Evolutionary conservation across 1,140 invertebrate genomes (phyloP).

Genomic region (Nixonia krombeini): DNA sequence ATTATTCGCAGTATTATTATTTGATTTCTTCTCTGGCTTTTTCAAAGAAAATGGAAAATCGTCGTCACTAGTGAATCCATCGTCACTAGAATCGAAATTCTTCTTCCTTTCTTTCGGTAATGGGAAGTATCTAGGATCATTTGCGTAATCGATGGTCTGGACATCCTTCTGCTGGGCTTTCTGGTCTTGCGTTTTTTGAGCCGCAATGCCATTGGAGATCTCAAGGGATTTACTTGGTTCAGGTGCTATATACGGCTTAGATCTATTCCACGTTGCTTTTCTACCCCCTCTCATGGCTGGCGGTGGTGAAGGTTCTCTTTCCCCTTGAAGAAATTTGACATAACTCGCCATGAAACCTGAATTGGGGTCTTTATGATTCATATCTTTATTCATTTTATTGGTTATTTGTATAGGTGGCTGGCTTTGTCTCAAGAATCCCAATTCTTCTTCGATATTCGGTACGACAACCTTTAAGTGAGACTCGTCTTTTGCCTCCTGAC

Average conservation of each 20-base stretch:
- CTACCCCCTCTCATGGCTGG: slow-evolving; percentile 76
- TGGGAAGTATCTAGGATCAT: slow-evolving; percentile 82
- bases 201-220: slow-evolving; percentile 36
- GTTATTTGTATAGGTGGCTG: slow-evolving; percentile 40
- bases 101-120: slow-evolving; percentile 80
- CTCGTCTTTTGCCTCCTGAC: slow-evolving; percentile 71
- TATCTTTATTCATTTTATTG: slow-evolving; percentile 56
- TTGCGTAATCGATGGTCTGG: slow-evolving; percentile 67
- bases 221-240: slow-evolving; percentile 50
- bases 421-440: slow-evolving; percentile 77
- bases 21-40: slow-evolving; percentile 58
- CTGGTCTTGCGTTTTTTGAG: slow-evolving; percentile 46
- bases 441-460: slow-evolving; percentile 88
- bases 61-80: slow-evolving; percentile 77
- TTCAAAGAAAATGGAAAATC: slow-evolving; percentile 75
- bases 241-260: slow-evolving; percentile 62
- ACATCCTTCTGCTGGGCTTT: too few species aligned
- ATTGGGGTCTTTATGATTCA: slow-evolving; percentile 75
- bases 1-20: slow-evolving; percentile 46
- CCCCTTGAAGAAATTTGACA: slow-evolving; percentile 86
- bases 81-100: slow-evolving; percentile 79
- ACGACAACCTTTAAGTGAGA: slow-evolving; percentile 85
- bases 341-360: slow-evolving; percentile 88
- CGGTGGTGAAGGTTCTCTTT: slow-evolving; percentile 83
- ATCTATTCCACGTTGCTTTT: slow-evolving; percentile 77